phyloP scores from a whole-genome alignment of 2,797 vertebrate species.

The Denticeps clupeoides region DNA sequence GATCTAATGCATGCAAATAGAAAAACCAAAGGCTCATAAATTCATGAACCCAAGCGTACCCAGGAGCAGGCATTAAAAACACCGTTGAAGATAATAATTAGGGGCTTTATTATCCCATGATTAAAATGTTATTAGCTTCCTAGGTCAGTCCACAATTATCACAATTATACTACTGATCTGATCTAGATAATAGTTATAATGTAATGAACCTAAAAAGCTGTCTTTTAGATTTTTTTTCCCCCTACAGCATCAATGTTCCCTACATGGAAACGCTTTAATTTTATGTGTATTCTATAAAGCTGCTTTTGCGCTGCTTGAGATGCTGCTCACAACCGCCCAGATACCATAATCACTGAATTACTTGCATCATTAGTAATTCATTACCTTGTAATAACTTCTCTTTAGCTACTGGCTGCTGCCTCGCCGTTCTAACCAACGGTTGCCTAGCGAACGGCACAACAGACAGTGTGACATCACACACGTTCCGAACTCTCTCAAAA shows the following conservation, averaged over 20 bases:
- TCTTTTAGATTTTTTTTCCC: background rate
- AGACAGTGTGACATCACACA: constrained; percentile 12
- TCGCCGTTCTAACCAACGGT: constrained; percentile 18
- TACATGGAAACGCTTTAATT: too few species aligned
- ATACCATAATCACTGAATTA: constrained; percentile 19
- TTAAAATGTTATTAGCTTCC: too few species aligned
- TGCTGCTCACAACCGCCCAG: background rate
- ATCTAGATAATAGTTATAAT: constrained; percentile 2
- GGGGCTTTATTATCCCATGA: too few species aligned
- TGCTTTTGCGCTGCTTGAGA: background rate
- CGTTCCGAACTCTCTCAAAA: constrained; percentile 4
- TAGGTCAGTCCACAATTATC: constrained; percentile 4
- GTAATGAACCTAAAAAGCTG: background rate
- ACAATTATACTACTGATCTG: background rate
- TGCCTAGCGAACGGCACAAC: constrained; percentile 18
- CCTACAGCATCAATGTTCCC: background rate
- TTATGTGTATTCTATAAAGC: background rate
- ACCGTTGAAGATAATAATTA: too few species aligned
- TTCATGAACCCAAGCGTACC: too few species aligned
- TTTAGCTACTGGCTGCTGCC: constrained; percentile 9
- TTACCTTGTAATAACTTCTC: constrained; percentile 17
- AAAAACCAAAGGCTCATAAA: too few species aligned
- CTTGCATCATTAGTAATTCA: constrained; percentile 19
- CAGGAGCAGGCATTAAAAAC: too few species aligned
- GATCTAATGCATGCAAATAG: too few species aligned